Evolutionary conservation across 1,140 invertebrate species (phyloP).

Genomic region (Holcopasites calliopsidis): DNA sequence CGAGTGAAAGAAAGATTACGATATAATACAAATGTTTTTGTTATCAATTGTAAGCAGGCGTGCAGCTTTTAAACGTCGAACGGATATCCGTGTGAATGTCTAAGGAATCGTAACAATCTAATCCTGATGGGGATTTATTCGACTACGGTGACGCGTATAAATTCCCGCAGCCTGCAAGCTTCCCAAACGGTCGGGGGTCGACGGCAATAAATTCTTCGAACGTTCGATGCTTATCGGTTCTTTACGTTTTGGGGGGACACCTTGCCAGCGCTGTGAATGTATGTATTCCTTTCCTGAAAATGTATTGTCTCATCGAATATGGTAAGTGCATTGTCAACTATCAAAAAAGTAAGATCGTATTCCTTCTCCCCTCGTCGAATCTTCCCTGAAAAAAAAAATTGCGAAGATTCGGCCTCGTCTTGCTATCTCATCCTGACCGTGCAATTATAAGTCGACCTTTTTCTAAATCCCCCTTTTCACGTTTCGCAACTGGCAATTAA

Average conservation of each 20-base stretch:
- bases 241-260: neutral
- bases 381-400: too few relatives aligned
- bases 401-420: too few relatives aligned
- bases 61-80: neutral
- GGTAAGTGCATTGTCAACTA: neutral
- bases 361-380: neutral
- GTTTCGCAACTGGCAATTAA: constrained; percentile 8
- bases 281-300: neutral
- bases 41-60: neutral
- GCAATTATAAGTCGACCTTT: too few relatives aligned
- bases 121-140: constrained; percentile 20
- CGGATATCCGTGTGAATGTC: neutral
- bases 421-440: too few relatives aligned
- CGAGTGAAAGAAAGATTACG: too few relatives aligned
- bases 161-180: neutral
- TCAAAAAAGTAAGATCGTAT: neutral
- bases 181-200: too few relatives aligned
- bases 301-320: neutral
- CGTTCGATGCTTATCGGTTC: neutral
- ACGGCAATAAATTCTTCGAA: constrained; percentile 26
- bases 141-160: neutral
- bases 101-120: constrained; percentile 6
- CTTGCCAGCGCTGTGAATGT: neutral
- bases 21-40: too few relatives aligned
- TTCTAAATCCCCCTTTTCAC: too few relatives aligned